Conservation (phyloP, 2,797 vertebrate genomes). For the Myotis pilosus region DNA sequence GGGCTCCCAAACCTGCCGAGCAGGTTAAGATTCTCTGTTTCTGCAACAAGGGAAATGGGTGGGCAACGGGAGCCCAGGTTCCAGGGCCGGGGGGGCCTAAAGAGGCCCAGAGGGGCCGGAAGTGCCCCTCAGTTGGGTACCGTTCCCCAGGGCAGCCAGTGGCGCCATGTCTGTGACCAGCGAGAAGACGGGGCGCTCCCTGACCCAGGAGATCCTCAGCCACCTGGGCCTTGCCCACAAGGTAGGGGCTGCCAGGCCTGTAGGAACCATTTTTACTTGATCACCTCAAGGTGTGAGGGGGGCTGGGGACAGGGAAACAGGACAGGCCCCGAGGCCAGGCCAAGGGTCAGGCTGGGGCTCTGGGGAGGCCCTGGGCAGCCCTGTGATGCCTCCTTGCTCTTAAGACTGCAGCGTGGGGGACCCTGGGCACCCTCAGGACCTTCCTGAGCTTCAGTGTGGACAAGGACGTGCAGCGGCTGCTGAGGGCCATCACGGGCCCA, state of each 20-base stretch:
- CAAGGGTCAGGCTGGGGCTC: not conserved
- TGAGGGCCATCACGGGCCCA: slow-evolving; percentile 63
- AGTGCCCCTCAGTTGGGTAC: not conserved
- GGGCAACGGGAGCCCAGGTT: not conserved
- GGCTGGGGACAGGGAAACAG: not conserved
- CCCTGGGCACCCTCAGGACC: slow-evolving; percentile 83
- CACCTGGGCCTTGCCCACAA: slow-evolving; percentile 74
- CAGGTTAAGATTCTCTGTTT: not conserved
- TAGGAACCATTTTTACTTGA: not conserved
- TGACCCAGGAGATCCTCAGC: slow-evolving; percentile 77
- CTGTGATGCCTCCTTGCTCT: not conserved
- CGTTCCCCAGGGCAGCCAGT: not conserved
- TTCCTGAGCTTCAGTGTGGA: slow-evolving; percentile 80
- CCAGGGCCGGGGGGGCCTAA: not conserved
- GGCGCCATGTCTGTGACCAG: slow-evolving; percentile 29
- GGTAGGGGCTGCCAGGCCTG: slow-evolving; percentile 55
- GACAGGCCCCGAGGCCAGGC: not conserved
- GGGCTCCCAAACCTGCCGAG: not conserved
- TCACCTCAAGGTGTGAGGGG: not conserved
- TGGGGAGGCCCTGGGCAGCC: fast-evolving
- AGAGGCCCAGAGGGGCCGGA: not conserved
- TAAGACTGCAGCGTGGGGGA: slow-evolving; percentile 82
- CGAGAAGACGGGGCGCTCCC: not conserved
- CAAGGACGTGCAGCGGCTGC: slow-evolving; percentile 75
- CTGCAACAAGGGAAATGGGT: not conserved